These are phyloP conservation scores for Uloborus plumipes DNA, from an alignment of 2,888 invertebrate species.

Conservation along the genomic window DNA sequence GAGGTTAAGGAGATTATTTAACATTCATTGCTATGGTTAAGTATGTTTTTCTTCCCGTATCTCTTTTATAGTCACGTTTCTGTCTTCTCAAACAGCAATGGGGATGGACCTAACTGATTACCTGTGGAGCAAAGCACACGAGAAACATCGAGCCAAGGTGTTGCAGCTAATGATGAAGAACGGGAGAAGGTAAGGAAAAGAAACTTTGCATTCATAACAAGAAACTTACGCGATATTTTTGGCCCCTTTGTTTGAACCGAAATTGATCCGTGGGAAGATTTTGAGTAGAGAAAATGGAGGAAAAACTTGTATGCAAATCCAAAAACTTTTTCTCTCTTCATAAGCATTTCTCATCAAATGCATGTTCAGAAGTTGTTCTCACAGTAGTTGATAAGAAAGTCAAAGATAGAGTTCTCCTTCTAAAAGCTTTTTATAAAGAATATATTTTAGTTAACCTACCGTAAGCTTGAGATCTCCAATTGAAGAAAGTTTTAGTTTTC, in stretches of 20 bases:
- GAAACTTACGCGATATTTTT: neutral
- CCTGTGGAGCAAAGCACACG: conserved; percentile 58
- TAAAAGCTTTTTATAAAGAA: too few relatives aligned
- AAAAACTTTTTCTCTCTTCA: too few relatives aligned
- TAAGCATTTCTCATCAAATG: too few relatives aligned
- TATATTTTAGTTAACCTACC: too few relatives aligned
- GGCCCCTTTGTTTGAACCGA: neutral
- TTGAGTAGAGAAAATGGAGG: neutral
- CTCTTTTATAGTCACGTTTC: conserved; percentile 61
- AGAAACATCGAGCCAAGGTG: conserved; percentile 51
- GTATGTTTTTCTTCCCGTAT: conserved; percentile 7
- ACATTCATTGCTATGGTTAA: too few relatives aligned
- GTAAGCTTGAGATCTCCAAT: too few relatives aligned
- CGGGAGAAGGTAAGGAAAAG: conserved; percentile 49
- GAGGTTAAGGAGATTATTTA: too few relatives aligned
- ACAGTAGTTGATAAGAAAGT: too few relatives aligned
- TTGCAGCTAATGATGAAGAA: conserved; percentile 60
- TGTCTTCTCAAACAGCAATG: conserved; percentile 64
- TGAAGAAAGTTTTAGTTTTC: too few relatives aligned
- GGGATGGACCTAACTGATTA: conserved; percentile 62
- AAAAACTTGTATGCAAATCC: too few relatives aligned
- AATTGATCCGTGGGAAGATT: neutral
- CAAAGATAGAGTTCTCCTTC: too few relatives aligned
- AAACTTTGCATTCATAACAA: conserved; percentile 2
- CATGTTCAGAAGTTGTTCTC: too few relatives aligned